Evolutionary conservation across 2,888 invertebrate genomes (phyloP), one percentile per base, ranked within the genome.

Genomic region (Nemoura dubitans): DNA sequence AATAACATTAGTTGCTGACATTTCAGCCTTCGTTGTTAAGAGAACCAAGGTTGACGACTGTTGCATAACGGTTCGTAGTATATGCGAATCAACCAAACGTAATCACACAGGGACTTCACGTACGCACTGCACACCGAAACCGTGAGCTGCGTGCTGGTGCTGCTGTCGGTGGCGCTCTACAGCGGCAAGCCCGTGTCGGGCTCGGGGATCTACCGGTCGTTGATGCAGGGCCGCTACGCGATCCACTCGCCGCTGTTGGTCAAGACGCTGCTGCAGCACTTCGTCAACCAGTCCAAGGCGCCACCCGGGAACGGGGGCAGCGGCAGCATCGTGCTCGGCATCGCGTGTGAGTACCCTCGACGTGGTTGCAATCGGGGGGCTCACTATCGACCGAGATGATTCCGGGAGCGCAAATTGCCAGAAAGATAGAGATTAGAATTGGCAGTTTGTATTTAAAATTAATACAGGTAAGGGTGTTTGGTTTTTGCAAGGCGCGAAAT

Each of bases 131-230:
- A 98, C 90, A 91, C 98, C 89, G 98, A 99, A 91, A 95, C 97
- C 30, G 95, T 98, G 82, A 98, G 98, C 91, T 95, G 96, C 27
- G 92, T 98, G 78, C 92, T 98, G 25, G 96, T 97, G 0, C 92
- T 98, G n/a, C 93, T 98, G 90, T 98, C 98, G 0, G 96, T 97
- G 42, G 98, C 98, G 91, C 94, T 97, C 91, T 96, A 95, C 89
- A 95, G 97, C 16, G 94, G 96, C 0, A 94, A 95, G 83, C 92
- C 89, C 30, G 94, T 95, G 0, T 94, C 95, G 86, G 95, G 95
- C 81, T 96, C 96, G 5, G 92, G 93, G 10, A 94, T 97, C 88
- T 97, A 94, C 90, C 28, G 81, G 6, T 10, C 28, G 76, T 87
- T 95, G 25, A 96, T 96, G 93, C 94, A 94, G 90, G 95, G 95